Conservation (phyloP, 2,888 invertebrate genomes). For the Drosophila ezoana region DNA sequence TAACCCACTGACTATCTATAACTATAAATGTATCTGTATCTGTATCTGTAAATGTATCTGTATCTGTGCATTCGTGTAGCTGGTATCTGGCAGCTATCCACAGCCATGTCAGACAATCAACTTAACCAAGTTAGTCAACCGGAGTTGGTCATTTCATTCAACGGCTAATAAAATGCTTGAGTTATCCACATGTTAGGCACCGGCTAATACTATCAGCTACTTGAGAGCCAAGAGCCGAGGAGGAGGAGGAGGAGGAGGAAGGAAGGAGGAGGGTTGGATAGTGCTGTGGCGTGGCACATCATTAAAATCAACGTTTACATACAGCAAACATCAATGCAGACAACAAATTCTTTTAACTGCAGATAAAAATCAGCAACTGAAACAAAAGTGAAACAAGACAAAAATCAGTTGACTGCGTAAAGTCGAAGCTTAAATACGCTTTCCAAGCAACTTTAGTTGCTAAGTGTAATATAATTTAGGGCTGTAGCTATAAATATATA, state of each 20-base stretch:
- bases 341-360: slow-evolving; percentile 75
- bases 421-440: slow-evolving; percentile 14
- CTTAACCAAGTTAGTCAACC: slow-evolving; percentile 78
- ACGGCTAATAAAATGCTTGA: slow-evolving; percentile 80
- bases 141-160: slow-evolving; percentile 78
- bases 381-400: slow-evolving; percentile 64
- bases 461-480: too few relatives aligned
- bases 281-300: slow-evolving; percentile 60
- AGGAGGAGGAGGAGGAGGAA: background rate
- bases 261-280: background rate
- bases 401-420: background rate
- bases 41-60: slow-evolving; percentile 15
- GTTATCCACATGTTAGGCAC: slow-evolving; percentile 64
- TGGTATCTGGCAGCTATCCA: slow-evolving; percentile 63
- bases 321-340: slow-evolving; percentile 74
- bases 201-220: slow-evolving; percentile 15
- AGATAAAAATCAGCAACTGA: slow-evolving; percentile 76
- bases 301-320: slow-evolving; percentile 79
- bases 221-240: background rate
- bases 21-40: slow-evolving; percentile 36
- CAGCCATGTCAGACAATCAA: slow-evolving; percentile 79
- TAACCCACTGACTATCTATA: slow-evolving; percentile 37
- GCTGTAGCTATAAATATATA: too few relatives aligned
- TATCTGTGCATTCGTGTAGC: slow-evolving; percentile 11
- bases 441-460: background rate